Conservation (phyloP, 1,140 invertebrate genomes). For the Drosophila sechellia region DNA sequence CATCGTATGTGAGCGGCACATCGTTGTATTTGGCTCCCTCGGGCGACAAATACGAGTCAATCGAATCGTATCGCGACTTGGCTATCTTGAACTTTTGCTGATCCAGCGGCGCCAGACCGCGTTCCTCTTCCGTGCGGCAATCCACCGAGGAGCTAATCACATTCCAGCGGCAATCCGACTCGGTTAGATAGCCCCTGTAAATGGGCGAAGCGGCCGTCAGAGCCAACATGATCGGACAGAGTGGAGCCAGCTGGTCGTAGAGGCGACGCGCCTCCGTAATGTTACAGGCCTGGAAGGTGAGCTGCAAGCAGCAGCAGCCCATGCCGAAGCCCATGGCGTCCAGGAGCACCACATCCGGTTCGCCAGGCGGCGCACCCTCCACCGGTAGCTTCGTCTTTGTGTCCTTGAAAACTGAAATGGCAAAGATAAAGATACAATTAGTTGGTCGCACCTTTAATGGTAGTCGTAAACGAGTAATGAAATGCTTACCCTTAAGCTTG, state of each 20-base stretch:
- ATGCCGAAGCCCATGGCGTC: slow-evolving; percentile 99
- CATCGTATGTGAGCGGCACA: slow-evolving; percentile 92
- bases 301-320: slow-evolving; percentile 98
- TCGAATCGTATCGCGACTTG: slow-evolving; percentile 99
- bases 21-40: slow-evolving; percentile 87
- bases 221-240: slow-evolving; percentile 99
- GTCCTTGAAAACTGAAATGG: slow-evolving; percentile 93
- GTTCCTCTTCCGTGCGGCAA: slow-evolving; percentile 97
- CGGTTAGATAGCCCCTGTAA: slow-evolving; percentile 96
- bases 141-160: slow-evolving; percentile 98
- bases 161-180: slow-evolving; percentile 98
- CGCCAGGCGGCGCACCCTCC: slow-evolving; percentile 88
- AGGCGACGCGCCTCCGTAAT: slow-evolving; percentile 97
- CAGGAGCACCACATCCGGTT: slow-evolving; percentile 96
- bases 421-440: neutral
- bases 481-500: slow-evolving; percentile 94
- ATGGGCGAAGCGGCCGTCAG: slow-evolving; percentile 98
- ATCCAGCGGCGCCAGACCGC: slow-evolving; percentile 91
- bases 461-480: neutral
- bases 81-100: slow-evolving; percentile 93
- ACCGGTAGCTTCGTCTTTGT: slow-evolving; percentile 93
- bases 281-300: slow-evolving; percentile 97
- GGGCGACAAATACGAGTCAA: slow-evolving; percentile 97
- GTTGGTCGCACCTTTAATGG: neutral
- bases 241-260: slow-evolving; percentile 98